Base-by-base conservation (phyloP, 2,888 invertebrate genomes). In the Caenorhabditis angaria region DNA sequence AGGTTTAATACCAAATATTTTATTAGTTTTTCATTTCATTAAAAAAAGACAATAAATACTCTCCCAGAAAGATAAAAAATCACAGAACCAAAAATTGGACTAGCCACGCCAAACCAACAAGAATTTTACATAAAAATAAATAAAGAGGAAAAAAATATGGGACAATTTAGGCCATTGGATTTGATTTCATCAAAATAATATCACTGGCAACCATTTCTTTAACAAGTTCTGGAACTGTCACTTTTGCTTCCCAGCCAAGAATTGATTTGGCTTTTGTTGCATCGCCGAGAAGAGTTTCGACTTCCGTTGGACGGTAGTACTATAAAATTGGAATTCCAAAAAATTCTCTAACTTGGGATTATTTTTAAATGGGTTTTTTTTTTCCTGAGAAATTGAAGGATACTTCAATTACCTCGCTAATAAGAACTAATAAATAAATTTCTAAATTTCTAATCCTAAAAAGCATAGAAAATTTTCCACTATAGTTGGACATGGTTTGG, bases 191-290 rank as follows among this genome's bases (percentile, higher is more conserved):
- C 65, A 97, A 90, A 81, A 91, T 92, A 47, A 97, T 91, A 89
- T 97, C 97, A 0, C 94, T 91, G 32, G 92, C 91, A 91, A 97
- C 92, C 97, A 97, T 97, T 87, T 97, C 97, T 84, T 92, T 92
- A 1, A 97, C 95, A 54, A 99, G 91, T 87, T 93, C 92, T 88
- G 91, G 85, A 87, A 92, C 96, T 55, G 92, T 90, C 29, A 94
- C 93, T 78, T 92, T 93, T 0, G 94, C 94, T 53, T 90, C 88
- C 99, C 99, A 99, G 50, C 93, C 93, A 53, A 99, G 91, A 83
- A 92, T 92, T 63, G 91, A 90, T 84, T 91, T 92, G 0, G 97
- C 97, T 90, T 97, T 97, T 0, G 92, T 91, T 1, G 97, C 92
- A 89, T 97, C 95, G n/a, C 99, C 97, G 70, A 94, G 90, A 24